phyloP scores from a whole-genome alignment of 2,888 invertebrate species.

The Drosophila lutescens region DNA sequence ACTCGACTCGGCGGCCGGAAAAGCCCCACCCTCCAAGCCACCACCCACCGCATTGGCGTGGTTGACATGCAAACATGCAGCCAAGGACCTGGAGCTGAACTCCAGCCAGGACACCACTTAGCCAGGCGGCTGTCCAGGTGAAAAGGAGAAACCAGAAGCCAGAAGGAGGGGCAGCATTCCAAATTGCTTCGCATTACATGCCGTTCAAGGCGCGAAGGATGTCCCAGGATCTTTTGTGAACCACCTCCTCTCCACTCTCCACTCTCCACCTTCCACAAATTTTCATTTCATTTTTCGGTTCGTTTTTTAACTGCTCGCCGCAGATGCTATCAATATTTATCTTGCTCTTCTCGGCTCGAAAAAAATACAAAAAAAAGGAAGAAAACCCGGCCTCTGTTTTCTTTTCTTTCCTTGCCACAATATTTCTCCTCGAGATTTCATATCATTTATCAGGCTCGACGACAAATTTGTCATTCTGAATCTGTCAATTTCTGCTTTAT shows the following conservation, averaged over 20 bases:
- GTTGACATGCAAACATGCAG: constrained; percentile 56
- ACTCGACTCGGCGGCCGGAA: too few relatives aligned
- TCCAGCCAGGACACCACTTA: constrained; percentile 55
- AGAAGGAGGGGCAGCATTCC: constrained; percentile 26
- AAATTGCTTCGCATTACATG: constrained; percentile 77
- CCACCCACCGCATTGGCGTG: constrained; percentile 32
- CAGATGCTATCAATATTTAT: constrained; percentile 78
- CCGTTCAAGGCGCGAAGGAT: constrained; percentile 54
- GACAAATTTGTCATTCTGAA: constrained; percentile 83
- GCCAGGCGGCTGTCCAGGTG: constrained; percentile 45
- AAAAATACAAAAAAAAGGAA: not conserved
- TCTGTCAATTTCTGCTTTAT: constrained; percentile 82
- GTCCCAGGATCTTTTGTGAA: constrained; percentile 28
- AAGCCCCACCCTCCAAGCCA: not conserved
- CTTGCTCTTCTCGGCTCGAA: constrained; percentile 43
- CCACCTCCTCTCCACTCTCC: constrained; percentile 16
- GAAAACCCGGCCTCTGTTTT: constrained; percentile 11
- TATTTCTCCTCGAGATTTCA: constrained; percentile 73
- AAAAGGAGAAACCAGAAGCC: not conserved
- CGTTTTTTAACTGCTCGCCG: constrained; percentile 65
- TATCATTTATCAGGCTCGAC: constrained; percentile 82
- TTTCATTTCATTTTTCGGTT: constrained; percentile 60
- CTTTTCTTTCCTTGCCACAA: constrained; percentile 50
- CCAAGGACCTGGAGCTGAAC: constrained; percentile 24
- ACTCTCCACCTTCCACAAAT: constrained; percentile 48